These are phyloP conservation scores for Drosophila nebulosa DNA, from an alignment of 1,140 invertebrate genomes.

Conservation along the genomic window DNA sequence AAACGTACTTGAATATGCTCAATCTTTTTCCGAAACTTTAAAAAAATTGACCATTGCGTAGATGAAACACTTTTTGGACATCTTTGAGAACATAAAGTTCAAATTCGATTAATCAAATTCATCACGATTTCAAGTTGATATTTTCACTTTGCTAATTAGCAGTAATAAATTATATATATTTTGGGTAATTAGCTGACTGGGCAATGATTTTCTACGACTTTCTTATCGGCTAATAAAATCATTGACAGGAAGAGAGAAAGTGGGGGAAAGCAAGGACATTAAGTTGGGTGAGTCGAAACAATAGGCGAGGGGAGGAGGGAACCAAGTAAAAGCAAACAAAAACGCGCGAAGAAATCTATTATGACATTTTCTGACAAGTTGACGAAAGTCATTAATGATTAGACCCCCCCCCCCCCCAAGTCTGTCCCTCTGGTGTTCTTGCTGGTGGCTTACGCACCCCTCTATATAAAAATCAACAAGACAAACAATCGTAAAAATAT, in stretches of 20 bases:
- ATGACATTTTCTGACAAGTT: slow-evolving; percentile 72
- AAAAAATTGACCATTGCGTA: background rate
- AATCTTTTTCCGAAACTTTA: slow-evolving; percentile 1
- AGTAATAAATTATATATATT: slow-evolving; percentile 44
- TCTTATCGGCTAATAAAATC: background rate
- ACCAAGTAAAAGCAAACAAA: slow-evolving; percentile 50
- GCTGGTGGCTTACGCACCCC: background rate
- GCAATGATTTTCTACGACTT: background rate
- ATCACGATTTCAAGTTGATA: background rate
- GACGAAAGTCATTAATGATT: slow-evolving; percentile 76
- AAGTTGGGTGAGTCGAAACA: background rate
- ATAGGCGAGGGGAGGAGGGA: too few species aligned
- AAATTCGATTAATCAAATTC: background rate
- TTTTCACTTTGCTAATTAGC: background rate
- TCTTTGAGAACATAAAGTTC: background rate
- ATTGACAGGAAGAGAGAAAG: background rate
- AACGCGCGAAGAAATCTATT: slow-evolving; percentile 70
- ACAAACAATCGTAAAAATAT: slow-evolving; percentile 48
- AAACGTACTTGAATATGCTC: background rate
- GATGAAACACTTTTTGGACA: background rate
- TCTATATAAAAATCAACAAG: slow-evolving; percentile 14
- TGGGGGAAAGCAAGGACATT: background rate
- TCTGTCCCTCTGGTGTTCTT: background rate
- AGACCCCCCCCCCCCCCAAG: background rate
- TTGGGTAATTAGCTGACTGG: background rate